phyloP scores from a whole-genome alignment of 2,888 invertebrate genomes.

The Orgyia antiqua region DNA sequence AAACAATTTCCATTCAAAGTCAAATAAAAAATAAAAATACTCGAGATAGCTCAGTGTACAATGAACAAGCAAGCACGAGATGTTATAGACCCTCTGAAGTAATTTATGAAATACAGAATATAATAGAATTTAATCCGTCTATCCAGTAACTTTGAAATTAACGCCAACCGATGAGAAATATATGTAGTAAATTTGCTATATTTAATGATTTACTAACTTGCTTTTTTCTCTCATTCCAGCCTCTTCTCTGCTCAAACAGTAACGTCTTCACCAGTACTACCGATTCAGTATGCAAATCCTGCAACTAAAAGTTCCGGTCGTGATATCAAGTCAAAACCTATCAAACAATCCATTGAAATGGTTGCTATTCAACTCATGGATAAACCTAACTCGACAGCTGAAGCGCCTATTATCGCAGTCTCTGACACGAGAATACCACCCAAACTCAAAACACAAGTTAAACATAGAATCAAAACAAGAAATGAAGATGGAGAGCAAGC shows the following conservation, averaged over 20 bases:
- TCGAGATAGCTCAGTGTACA: too few species aligned
- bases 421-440: slow-evolving; percentile 81
- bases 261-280: slow-evolving; percentile 1
- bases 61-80: too few species aligned
- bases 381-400: slow-evolving; percentile 49
- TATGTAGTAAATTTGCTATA: too few species aligned
- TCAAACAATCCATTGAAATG: slow-evolving; percentile 78
- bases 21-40: too few species aligned
- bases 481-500: slow-evolving; percentile 50
- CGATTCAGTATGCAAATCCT: slow-evolving; percentile 12
- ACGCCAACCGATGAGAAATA: too few species aligned
- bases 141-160: too few species aligned
- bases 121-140: too few species aligned
- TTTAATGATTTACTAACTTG: background rate
- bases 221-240: slow-evolving; percentile 13
- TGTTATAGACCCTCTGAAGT: too few species aligned
- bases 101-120: too few species aligned
- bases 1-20: too few species aligned
- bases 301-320: slow-evolving; percentile 39
- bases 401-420: slow-evolving; percentile 55
- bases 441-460: slow-evolving; percentile 76
- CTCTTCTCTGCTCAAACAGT: slow-evolving; percentile 1
- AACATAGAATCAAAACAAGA: slow-evolving; percentile 62
- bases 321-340: slow-evolving; percentile 63
- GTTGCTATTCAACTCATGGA: slow-evolving; percentile 78